Evolutionary conservation across 1,140 invertebrate species (phyloP).

Genomic region (Hyposmocoma kahamanoa): DNA sequence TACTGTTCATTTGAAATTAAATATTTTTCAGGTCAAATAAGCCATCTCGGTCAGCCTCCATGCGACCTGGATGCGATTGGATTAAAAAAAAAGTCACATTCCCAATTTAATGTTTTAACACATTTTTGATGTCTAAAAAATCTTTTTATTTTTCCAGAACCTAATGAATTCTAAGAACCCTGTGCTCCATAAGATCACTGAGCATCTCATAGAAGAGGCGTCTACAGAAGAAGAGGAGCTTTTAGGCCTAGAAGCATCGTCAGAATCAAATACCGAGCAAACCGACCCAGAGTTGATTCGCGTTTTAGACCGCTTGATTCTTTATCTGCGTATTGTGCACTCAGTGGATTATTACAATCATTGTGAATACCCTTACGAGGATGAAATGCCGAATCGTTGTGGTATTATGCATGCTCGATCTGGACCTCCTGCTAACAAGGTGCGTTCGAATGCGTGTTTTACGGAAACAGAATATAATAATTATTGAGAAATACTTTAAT

Average conservation of each 20-base stretch:
- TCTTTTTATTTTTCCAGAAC: conserved; percentile 62
- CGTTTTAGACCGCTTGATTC: conserved; percentile 84
- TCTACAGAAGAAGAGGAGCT: conserved; percentile 98
- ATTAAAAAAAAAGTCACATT: too few species aligned
- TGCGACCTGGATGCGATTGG: too few species aligned
- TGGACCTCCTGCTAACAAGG: conserved; percentile 85
- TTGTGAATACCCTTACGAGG: conserved; percentile 99
- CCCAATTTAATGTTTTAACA: too few species aligned
- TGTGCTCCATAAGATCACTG: conserved; percentile 96
- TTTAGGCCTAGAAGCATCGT: conserved; percentile 80
- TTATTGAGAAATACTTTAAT: too few species aligned
- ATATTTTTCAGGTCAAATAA: too few species aligned
- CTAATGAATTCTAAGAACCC: conserved; percentile 96
- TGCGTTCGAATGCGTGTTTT: conserved; percentile 41
- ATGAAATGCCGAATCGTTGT: conserved; percentile 99
- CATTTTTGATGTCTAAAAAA: too few species aligned
- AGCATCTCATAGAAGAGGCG: conserved; percentile 98
- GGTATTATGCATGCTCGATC: conserved; percentile 98
- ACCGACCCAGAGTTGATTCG: conserved; percentile 72
- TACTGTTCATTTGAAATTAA: too few species aligned
- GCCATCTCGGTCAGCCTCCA: too few species aligned
- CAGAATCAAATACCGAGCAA: conserved; percentile 75
- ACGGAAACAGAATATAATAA: background rate
- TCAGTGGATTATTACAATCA: conserved; percentile 99
- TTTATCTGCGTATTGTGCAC: conserved; percentile 97